Percentiles rank a stretch among this genome's conserved stretches.
Evolutionary conservation across 2,113 vertebrate genomes (phyloP).

Genomic region (Pelodiscus sinensis): DNA sequence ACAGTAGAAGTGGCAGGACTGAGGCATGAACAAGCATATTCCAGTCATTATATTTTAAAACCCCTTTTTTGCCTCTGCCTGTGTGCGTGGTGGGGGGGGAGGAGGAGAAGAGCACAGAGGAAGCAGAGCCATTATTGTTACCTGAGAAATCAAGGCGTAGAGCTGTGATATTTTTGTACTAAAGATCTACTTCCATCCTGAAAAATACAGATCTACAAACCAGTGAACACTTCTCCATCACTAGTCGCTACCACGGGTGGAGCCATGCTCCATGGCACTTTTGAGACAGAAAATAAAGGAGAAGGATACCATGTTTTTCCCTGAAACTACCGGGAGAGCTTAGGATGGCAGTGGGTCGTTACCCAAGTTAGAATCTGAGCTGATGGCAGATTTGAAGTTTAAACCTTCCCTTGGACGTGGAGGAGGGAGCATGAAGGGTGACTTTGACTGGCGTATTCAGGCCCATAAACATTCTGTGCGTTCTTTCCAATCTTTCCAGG

Average conservation of each 20-base stretch:
- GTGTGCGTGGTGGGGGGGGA: fast-evolving
- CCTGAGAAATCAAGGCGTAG: fast-evolving
- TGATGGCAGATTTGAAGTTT: background rate
- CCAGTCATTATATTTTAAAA: fast-evolving
- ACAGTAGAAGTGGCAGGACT: fast-evolving
- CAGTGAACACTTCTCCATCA: background rate
- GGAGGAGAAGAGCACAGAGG: fast-evolving
- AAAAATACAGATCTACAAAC: background rate
- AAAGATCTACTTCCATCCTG: background rate
- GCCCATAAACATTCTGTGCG: background rate
- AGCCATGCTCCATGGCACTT: background rate
- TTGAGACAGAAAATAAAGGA: background rate
- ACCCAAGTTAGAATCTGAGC: fast-evolving
- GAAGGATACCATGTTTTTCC: background rate
- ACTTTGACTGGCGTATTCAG: fast-evolving
- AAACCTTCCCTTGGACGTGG: background rate
- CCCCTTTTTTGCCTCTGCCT: background rate
- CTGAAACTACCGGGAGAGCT: background rate
- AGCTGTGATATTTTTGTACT: background rate
- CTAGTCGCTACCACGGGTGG: background rate
- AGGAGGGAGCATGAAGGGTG: background rate
- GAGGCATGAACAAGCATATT: fast-evolving
- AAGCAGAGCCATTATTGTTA: fast-evolving
- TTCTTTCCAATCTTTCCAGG: constrained; percentile 64
- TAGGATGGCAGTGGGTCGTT: background rate